These are phyloP conservation scores for Erannis defoliaria DNA, from an alignment of 2,888 invertebrate genomes.

Conservation along the genomic window DNA sequence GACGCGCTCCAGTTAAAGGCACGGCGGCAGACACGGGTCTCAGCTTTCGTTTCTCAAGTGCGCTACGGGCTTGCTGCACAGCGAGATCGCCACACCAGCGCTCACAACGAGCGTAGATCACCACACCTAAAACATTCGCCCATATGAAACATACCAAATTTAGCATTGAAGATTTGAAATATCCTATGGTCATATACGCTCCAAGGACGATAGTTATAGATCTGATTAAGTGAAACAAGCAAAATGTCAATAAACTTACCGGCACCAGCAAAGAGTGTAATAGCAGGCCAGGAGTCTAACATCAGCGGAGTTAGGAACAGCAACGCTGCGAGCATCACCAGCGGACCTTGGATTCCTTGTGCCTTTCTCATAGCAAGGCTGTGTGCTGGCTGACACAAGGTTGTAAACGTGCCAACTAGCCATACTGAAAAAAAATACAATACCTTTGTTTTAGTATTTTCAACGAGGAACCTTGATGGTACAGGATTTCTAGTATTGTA, in stretches of 20 bases:
- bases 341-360: slow-evolving; percentile 69
- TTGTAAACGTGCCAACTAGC: slow-evolving; percentile 78
- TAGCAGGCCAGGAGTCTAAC: slow-evolving; percentile 87
- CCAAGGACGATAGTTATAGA: not conserved
- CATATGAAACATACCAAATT: not conserved
- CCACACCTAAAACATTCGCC: slow-evolving; percentile 65
- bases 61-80: slow-evolving; percentile 76
- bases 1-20: slow-evolving; percentile 66
- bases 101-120: slow-evolving; percentile 80
- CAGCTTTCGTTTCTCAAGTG: slow-evolving; percentile 71
- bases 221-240: not conserved
- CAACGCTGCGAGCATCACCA: slow-evolving; percentile 80
- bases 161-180: no score
- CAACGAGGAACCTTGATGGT: no score
- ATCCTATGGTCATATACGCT: not conserved
- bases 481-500: not conserved
- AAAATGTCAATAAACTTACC: slow-evolving; percentile 69
- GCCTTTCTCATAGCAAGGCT: slow-evolving; percentile 68
- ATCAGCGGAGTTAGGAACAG: slow-evolving; percentile 86
- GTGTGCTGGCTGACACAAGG: slow-evolving; percentile 86
- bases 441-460: no score
- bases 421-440: slow-evolving; percentile 86
- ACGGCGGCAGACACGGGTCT: slow-evolving; percentile 61
- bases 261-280: slow-evolving; percentile 87
- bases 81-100: slow-evolving; percentile 82